These are phyloP conservation scores for Macrophya annulata DNA, from an alignment of 2,888 invertebrate species.

Conservation along the genomic window DNA sequence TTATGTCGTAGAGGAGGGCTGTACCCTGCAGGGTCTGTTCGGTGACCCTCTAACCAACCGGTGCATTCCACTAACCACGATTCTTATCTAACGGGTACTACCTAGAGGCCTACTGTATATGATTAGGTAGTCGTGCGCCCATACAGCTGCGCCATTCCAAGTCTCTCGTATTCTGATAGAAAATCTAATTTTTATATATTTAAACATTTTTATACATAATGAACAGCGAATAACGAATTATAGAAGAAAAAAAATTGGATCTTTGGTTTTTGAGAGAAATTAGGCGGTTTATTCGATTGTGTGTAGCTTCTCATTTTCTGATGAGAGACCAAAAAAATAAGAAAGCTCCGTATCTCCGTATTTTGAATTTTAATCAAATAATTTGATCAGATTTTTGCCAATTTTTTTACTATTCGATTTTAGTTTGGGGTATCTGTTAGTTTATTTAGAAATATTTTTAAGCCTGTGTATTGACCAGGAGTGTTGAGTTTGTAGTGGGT, in stretches of 20 bases:
- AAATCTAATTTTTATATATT: background rate
- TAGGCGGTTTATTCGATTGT: too few relatives aligned
- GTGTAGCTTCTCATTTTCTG: too few relatives aligned
- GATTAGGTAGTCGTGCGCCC: constrained; percentile 55
- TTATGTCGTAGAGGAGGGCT: background rate
- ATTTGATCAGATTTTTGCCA: too few relatives aligned
- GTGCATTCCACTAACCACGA: constrained; percentile 57
- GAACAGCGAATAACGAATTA: background rate
- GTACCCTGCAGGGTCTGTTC: constrained; percentile 25
- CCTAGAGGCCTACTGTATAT: constrained; percentile 55
- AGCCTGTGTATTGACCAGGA: too few relatives aligned
- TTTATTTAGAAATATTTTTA: too few relatives aligned
- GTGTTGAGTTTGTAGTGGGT: too few relatives aligned
- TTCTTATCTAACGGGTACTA: constrained; percentile 57
- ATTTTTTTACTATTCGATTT: too few relatives aligned
- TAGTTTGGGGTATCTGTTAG: too few relatives aligned
- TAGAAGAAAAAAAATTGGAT: background rate
- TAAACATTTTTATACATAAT: background rate
- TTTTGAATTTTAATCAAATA: too few relatives aligned
- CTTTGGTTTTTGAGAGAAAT: too few relatives aligned
- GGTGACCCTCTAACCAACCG: constrained; percentile 55
- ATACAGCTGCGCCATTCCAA: constrained; percentile 53
- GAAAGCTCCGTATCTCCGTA: too few relatives aligned
- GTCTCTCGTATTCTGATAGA: background rate
- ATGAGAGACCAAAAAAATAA: too few relatives aligned